A percentile compares a stretch with the other conserved stretches of the same genome.
These are phyloP conservation scores for Tiliacea aurago DNA, from an alignment of 2,888 invertebrate genomes.

Conservation along the genomic window DNA sequence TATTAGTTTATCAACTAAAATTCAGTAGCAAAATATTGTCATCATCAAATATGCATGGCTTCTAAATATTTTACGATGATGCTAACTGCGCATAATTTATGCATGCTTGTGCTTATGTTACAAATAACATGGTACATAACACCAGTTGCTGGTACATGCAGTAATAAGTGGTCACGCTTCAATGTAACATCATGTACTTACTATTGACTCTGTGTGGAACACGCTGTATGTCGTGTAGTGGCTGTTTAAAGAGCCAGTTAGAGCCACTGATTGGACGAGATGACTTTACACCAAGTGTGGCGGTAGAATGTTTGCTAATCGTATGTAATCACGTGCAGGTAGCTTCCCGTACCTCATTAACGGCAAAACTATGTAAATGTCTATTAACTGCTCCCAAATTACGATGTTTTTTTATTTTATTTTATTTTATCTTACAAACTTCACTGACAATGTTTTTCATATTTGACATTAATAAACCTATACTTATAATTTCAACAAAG, in stretches of 20 bases:
- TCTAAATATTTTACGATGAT: constrained; percentile 42
- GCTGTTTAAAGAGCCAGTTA: constrained; percentile 73
- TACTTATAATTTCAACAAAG: no score
- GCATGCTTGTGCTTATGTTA: constrained; percentile 39
- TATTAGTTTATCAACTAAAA: constrained; percentile 7
- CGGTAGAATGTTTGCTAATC: constrained; percentile 63
- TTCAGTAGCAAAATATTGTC: constrained; percentile 19
- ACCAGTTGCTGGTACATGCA: constrained; percentile 40
- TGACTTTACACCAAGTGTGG: constrained; percentile 64
- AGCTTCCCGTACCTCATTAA: no score
- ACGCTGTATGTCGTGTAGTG: constrained; percentile 65
- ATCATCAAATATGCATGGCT: constrained; percentile 40
- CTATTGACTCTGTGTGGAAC: constrained; percentile 51
- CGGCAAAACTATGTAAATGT: no score
- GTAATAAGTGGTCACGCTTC: constrained; percentile 55
- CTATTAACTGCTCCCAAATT: no score
- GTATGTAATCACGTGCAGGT: constrained; percentile 39
- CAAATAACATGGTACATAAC: constrained; percentile 44
- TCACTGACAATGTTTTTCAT: no score
- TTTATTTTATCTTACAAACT: no score
- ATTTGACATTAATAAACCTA: no score
- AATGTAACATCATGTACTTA: constrained; percentile 64
- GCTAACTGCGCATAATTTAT: constrained; percentile 53
- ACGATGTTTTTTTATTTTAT: no score
- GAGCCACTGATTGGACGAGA: constrained; percentile 74